These are phyloP conservation scores for Scylla paramamosain DNA, from an alignment of 1,140 invertebrate species.

Conservation along the genomic window DNA sequence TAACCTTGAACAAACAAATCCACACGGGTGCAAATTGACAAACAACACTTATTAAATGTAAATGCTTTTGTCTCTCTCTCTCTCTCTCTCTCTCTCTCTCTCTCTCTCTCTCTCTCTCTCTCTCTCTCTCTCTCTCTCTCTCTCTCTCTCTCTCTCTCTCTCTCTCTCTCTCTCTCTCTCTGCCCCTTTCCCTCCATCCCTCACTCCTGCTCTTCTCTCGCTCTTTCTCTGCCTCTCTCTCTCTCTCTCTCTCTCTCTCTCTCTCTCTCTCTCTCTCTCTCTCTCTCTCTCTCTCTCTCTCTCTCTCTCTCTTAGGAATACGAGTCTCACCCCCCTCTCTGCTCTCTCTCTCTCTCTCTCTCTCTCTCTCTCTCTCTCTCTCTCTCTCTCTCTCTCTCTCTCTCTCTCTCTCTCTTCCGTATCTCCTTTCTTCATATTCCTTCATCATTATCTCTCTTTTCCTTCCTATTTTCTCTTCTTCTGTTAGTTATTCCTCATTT, in stretches of 20 bases:
- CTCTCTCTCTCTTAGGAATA: slow-evolving; percentile 41
- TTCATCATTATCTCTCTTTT: not conserved
- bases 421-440: not conserved
- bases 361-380: slow-evolving; percentile 2
- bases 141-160: not conserved
- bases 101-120: slow-evolving; percentile 40
- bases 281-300: not conserved
- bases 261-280: slow-evolving; percentile 40
- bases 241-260: slow-evolving; percentile 41
- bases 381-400: slow-evolving; percentile 41
- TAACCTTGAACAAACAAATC: no score
- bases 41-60: no score
- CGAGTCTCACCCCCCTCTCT: no score
- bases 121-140: slow-evolving; percentile 40
- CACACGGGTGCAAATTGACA: not conserved
- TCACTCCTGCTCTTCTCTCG: not conserved
- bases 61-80: not conserved
- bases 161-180: slow-evolving; percentile 41
- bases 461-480: not conserved
- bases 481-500: not conserved
- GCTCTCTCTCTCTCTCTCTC: slow-evolving; percentile 35
- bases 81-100: slow-evolving; percentile 34
- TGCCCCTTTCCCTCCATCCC: not conserved
- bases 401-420: slow-evolving; percentile 30
- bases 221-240: not conserved